These are phyloP conservation scores for Conchocele bisecta DNA, from an alignment of 2,888 invertebrate species.

Conservation along the genomic window DNA sequence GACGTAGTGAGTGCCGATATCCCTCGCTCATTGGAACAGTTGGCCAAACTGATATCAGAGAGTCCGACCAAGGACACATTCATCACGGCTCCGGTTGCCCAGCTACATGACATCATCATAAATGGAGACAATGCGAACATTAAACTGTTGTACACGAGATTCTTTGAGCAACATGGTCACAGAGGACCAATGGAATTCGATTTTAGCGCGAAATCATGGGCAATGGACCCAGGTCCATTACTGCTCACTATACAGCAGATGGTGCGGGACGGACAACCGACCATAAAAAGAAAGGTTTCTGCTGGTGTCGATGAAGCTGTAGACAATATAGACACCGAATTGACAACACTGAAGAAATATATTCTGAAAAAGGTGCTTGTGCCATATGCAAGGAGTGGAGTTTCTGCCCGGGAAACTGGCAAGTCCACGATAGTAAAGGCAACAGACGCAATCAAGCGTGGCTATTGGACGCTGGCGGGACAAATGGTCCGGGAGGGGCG, in stretches of 20 bases:
- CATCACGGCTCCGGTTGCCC: neutral
- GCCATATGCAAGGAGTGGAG: neutral
- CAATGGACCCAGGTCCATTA: neutral
- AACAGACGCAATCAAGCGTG: neutral
- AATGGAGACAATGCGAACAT: neutral
- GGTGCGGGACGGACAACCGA: neutral
- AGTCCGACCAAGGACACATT: neutral
- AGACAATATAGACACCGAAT: neutral
- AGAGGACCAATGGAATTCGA: slow-evolving; percentile 1
- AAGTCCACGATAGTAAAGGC: neutral
- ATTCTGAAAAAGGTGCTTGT: neutral
- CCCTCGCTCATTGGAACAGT: neutral
- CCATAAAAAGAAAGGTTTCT: neutral
- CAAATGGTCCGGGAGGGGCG: slow-evolving; percentile 1
- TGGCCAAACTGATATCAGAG: neutral
- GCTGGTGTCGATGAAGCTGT: neutral
- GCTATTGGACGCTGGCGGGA: slow-evolving; percentile 7
- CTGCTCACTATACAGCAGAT: neutral
- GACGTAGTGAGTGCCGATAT: slow-evolving; percentile 1
- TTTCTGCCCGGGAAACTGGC: slow-evolving; percentile 3
- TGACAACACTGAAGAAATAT: neutral
- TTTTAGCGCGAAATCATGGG: slow-evolving; percentile 9
- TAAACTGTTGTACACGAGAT: neutral
- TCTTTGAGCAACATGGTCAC: slow-evolving; percentile 4
- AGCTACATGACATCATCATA: neutral